A percentile compares a stretch with the other conserved stretches of the same genome.
Evolutionary conservation across 2,888 invertebrate species (phyloP).

Genomic region (Theristus sp.): DNA sequence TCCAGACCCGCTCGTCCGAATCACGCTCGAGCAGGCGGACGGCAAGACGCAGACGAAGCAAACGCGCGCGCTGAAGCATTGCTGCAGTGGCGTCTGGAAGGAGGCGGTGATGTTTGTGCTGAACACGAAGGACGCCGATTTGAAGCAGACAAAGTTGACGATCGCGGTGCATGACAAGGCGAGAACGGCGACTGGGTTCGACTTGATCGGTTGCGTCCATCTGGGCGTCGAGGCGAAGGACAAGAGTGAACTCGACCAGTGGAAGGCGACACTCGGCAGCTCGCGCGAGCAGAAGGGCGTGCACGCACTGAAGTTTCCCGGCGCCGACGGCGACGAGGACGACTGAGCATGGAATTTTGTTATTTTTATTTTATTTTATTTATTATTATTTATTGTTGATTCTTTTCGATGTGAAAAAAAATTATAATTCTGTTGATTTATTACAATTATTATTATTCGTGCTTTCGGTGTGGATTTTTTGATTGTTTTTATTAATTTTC

Average conservation of each 20-base stretch:
- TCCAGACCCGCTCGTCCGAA: constrained; percentile 33
- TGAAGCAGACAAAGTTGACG: background rate
- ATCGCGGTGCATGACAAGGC: constrained; percentile 19
- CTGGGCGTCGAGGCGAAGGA: constrained; percentile 28
- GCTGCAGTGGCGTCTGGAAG: constrained; percentile 7
- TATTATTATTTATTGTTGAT: no score
- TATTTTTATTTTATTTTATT: no score
- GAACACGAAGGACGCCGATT: background rate
- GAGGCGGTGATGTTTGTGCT: constrained; percentile 27
- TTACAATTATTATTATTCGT: no score
- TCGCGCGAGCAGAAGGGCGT: constrained; percentile 25
- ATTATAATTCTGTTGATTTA: no score
- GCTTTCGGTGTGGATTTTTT: no score
- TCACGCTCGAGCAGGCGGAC: constrained; percentile 27
- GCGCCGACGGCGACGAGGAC: background rate
- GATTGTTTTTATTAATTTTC: no score
- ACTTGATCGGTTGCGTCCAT: constrained; percentile 28
- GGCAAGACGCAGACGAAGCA: constrained; percentile 24
- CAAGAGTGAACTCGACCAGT: constrained; percentile 30
- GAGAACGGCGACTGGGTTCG: constrained; percentile 29
- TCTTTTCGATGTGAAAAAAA: no score
- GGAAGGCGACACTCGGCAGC: constrained; percentile 30
- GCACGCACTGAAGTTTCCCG: constrained; percentile 22
- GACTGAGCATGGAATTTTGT: background rate
- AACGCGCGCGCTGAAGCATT: constrained; percentile 20